Conservation (phyloP, 2,113 vertebrate genomes). For the Xyliphius kryptos region DNA sequence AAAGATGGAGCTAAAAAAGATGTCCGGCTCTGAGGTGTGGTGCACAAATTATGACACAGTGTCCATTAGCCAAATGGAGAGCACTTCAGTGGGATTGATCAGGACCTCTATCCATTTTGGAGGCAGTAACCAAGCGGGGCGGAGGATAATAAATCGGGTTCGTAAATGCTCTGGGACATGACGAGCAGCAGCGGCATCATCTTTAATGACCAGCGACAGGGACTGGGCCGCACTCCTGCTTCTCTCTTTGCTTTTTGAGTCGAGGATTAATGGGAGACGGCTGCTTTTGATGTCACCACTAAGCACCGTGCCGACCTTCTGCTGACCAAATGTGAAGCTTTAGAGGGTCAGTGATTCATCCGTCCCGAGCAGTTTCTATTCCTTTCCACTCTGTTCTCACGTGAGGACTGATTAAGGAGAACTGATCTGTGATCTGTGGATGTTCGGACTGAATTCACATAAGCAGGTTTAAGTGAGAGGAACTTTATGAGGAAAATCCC, state of each 20-base stretch:
- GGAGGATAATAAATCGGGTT: slow-evolving; percentile 37
- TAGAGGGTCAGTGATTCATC: slow-evolving; percentile 30
- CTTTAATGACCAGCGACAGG: slow-evolving; percentile 21
- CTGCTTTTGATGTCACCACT: slow-evolving; percentile 30
- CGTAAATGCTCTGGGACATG: too few relatives aligned
- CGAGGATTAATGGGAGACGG: slow-evolving; percentile 9
- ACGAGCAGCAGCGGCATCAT: slow-evolving; percentile 13
- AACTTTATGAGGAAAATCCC: too few relatives aligned
- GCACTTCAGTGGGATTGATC: slow-evolving; percentile 43
- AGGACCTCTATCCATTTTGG: slow-evolving; percentile 31
- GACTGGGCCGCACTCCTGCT: slow-evolving; percentile 8
- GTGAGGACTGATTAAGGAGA: too few relatives aligned
- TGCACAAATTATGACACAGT: slow-evolving; percentile 36
- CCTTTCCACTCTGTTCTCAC: too few relatives aligned
- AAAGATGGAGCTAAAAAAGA: too few relatives aligned
- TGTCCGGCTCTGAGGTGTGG: too few relatives aligned
- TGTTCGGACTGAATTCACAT: too few relatives aligned
- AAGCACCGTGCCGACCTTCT: slow-evolving; percentile 8
- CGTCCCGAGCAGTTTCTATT: slow-evolving; percentile 11
- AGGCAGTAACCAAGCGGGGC: slow-evolving; percentile 24
- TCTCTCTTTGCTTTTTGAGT: slow-evolving; percentile 16
- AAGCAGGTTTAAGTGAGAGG: too few relatives aligned
- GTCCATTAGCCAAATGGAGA: slow-evolving; percentile 45
- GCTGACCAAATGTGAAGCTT: slow-evolving; percentile 31
- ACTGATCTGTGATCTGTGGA: too few relatives aligned